phyloP scores from a whole-genome alignment of 2,888 invertebrate species.

The Notodonta ziczac region DNA sequence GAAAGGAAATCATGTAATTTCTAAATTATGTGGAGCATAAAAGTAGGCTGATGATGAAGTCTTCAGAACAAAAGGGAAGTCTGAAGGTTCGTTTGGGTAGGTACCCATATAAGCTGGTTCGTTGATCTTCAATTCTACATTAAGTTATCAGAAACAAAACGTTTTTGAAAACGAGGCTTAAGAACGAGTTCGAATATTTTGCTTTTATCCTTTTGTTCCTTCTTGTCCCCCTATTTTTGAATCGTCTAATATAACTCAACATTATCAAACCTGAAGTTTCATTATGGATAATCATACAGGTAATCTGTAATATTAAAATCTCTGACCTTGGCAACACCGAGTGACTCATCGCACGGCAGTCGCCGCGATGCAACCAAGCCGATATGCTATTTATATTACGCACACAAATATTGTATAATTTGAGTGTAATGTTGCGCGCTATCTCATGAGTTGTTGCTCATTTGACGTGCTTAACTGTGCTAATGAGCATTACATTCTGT shows the following conservation, averaged over 20 bases:
- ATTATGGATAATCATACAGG: not conserved
- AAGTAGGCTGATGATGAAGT: too few species aligned
- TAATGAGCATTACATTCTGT: not conserved
- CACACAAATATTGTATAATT: slow-evolving; percentile 7
- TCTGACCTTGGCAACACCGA: not conserved
- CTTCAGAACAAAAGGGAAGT: too few species aligned
- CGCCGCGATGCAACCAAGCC: slow-evolving; percentile 3
- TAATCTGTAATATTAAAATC: not conserved
- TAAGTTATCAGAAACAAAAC: too few species aligned
- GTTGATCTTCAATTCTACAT: too few species aligned
- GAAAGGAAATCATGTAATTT: too few species aligned
- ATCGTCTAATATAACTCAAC: too few species aligned
- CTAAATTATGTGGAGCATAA: too few species aligned
- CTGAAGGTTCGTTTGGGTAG: too few species aligned
- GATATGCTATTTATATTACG: slow-evolving; percentile 5
- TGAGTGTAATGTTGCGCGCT: not conserved
- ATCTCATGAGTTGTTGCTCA: slow-evolving; percentile 1
- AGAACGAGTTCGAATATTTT: too few species aligned
- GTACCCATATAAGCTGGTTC: too few species aligned
- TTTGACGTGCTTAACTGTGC: not conserved
- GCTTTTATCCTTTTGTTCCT: not conserved
- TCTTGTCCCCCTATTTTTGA: not conserved
- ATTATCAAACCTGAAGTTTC: too few species aligned
- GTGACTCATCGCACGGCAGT: not conserved
- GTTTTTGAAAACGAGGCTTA: too few species aligned